Evolutionary conservation across 2,113 vertebrate species (phyloP), one percentile per base, ranked within the genome.

Genomic region (Pygoscelis antarcticus): DNA sequence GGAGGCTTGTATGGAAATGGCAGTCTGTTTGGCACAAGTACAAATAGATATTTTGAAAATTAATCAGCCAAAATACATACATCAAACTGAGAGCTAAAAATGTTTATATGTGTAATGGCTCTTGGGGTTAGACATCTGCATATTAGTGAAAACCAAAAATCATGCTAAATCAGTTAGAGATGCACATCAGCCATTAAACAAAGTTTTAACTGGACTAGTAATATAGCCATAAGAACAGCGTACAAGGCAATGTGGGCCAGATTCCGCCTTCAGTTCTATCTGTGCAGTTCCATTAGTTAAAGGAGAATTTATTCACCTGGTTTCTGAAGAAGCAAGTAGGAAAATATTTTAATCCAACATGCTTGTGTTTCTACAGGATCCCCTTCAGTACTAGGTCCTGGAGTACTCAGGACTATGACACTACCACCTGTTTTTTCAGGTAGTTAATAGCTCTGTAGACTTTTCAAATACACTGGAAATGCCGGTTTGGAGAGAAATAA

Each of bases 11-110:
- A 81, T 90, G 52, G 74, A 75, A 96, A 81, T 84, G 49, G 34
- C 36, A 95, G 47, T 49, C 21, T 71, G 21, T 58, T 83, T 97
- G 94, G 95, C 94, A 36, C 29, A 55, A 84, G 44, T 79, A 61
- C 65, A 89, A 94, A 72, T 46, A 92, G 65, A 52, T 87, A 65
- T 42, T 95, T 95, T 81, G 65, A 52, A 95, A 95, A 93, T 79
- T 84, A 62, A 92, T 61, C 65, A 75, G 40, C 36, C 64, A 87
- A 71, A 89, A 89, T 19, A 22, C 42, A 21, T 90, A 47, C 25
- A 71, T 75, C 72, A 95, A 81, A 55, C 40, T 52, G 49, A 49
- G 44, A 92, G 30, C 72, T 95, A 89, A 93, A 91, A 89, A 82
- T 92, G 40, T 95, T 95, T 92, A 42, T 87, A 23, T 36, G 21